Percentiles rank a stretch among this genome's conserved stretches.
Conservation (phyloP, 1,140 invertebrate species). For the Globodera rostochiensis region DNA sequence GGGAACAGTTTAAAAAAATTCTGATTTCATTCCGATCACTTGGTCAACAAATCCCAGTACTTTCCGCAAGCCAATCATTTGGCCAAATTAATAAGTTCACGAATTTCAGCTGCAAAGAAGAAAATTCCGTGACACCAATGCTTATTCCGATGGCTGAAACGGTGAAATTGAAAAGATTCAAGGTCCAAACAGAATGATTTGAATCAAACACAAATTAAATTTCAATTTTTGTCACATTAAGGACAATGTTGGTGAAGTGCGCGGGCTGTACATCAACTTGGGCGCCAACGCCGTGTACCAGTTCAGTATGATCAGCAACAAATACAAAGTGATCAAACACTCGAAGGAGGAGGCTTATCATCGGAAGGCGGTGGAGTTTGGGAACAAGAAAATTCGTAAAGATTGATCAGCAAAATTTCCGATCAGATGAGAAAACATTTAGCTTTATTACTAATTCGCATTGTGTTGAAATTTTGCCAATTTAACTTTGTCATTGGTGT, state of each 20-base stretch:
- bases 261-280: conserved; percentile 22
- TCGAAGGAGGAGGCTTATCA: not conserved
- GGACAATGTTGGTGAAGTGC: conserved; percentile 7
- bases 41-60: too few species aligned
- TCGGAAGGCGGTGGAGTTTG: not conserved
- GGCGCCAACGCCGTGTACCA: not conserved
- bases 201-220: too few species aligned
- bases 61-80: too few species aligned
- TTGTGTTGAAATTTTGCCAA: too few species aligned
- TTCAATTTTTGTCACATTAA: not conserved
- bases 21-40: too few species aligned
- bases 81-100: too few species aligned
- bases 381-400: not conserved
- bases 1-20: too few species aligned
- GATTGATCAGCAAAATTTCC: too few species aligned
- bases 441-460: too few species aligned
- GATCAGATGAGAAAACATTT: too few species aligned
- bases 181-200: not conserved
- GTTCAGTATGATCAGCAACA: not conserved
- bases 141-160: not conserved
- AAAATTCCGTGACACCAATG: not conserved
- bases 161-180: not conserved
- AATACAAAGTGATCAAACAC: not conserved
- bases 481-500: too few species aligned
- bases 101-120: not conserved